These are phyloP conservation scores for Aphidius gifuensis DNA, from an alignment of 1,140 invertebrate genomes.

Conservation along the genomic window DNA sequence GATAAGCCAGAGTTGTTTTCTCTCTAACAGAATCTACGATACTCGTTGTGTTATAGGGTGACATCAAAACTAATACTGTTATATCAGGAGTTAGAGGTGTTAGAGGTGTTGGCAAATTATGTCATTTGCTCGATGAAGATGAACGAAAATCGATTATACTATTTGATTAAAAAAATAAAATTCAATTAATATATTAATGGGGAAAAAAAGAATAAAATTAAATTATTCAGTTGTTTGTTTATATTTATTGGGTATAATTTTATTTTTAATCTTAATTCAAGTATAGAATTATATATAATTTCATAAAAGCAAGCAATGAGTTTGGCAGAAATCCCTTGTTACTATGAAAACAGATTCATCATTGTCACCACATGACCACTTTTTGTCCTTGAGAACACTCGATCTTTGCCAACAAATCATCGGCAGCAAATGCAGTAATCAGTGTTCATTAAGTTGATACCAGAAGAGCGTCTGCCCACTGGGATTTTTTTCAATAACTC, in stretches of 20 bases:
- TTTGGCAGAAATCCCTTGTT: background rate
- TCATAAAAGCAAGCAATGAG: too few species aligned
- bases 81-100: conserved; percentile 46
- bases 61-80: conserved; percentile 53
- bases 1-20: background rate
- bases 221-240: too few species aligned
- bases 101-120: conserved; percentile 48
- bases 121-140: conserved; percentile 39
- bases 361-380: conserved; percentile 2
- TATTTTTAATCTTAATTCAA: too few species aligned
- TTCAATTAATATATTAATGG: too few species aligned
- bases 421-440: conserved; percentile 46
- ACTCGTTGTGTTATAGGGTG: conserved; percentile 13
- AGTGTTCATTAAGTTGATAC: conserved; percentile 51
- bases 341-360: background rate
- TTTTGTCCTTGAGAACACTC: conserved; percentile 9
- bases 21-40: background rate
- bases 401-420: conserved; percentile 44
- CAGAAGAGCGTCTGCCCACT: conserved; percentile 40
- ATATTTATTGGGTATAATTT: too few species aligned
- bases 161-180: too few species aligned
- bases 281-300: too few species aligned
- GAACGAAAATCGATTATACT: background rate
- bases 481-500: conserved; percentile 55
- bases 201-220: too few species aligned